Conservation (phyloP, 2,113 vertebrate species). For the Mastomys natalensis region DNA sequence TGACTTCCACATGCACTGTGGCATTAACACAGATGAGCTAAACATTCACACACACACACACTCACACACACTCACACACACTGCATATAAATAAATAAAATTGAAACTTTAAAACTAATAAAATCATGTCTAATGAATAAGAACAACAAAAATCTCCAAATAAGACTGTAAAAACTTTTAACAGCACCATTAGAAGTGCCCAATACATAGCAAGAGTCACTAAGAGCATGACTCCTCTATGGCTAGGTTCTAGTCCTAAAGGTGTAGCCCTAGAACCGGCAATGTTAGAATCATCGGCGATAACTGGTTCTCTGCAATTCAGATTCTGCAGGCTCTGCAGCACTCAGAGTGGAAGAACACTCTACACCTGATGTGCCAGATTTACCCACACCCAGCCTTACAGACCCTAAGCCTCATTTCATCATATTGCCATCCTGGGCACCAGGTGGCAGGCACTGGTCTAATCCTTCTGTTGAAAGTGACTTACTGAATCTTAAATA, state of each 20-base stretch:
- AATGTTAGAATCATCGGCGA: neutral
- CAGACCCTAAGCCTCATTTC: neutral
- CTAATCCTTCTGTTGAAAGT: neutral
- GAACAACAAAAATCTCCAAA: neutral
- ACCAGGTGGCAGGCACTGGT: neutral
- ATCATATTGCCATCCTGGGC: neutral
- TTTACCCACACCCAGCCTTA: neutral
- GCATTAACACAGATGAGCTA: neutral
- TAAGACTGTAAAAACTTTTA: neutral
- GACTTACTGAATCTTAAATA: neutral
- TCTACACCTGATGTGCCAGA: too few species aligned
- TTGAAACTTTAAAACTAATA: neutral
- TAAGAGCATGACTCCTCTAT: neutral
- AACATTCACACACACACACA: neutral
- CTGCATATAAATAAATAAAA: too few species aligned
- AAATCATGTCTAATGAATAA: neutral
- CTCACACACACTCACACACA: neutral
- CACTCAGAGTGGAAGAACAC: neutral
- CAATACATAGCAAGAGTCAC: fast-evolving
- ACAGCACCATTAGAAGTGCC: neutral
- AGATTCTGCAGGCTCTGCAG: neutral
- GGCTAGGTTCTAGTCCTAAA: neutral
- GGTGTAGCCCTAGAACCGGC: neutral
- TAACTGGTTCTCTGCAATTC: neutral
- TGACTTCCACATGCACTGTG: neutral